phyloP scores from a whole-genome alignment of 1,140 invertebrate genomes.

The Nylanderia fulva region DNA sequence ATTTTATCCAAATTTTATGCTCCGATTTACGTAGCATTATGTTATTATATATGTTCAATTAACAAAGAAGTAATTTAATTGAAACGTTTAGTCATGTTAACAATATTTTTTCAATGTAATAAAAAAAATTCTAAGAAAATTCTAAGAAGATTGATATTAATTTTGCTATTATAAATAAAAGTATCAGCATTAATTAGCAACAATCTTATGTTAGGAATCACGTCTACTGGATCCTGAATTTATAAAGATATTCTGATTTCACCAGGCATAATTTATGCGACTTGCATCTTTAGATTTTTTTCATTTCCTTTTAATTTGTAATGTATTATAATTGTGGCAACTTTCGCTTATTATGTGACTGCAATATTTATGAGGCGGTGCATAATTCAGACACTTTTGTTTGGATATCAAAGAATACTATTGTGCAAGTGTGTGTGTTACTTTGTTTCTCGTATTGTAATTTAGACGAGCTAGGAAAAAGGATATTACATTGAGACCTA shows the following conservation, averaged over 20 bases:
- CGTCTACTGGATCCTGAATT: background rate
- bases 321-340: conserved; percentile 14
- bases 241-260: background rate
- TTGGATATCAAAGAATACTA: conserved; percentile 24
- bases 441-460: conserved; percentile 31
- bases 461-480: background rate
- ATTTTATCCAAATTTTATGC: no score
- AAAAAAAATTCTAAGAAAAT: no score
- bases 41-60: no score
- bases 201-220: background rate
- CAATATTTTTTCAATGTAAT: no score
- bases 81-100: no score
- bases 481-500: background rate
- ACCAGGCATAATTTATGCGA: background rate
- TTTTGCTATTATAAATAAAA: background rate
- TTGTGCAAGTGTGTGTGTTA: no score
- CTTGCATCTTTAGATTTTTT: background rate
- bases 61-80: no score
- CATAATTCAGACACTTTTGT: conserved; percentile 21
- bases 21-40: no score
- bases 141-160: background rate
- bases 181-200: background rate
- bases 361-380: conserved; percentile 27
- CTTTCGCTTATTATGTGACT: background rate
- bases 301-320: background rate